phyloP scores from a whole-genome alignment of 2,888 invertebrate species.

The Pseudococcus viburni region DNA sequence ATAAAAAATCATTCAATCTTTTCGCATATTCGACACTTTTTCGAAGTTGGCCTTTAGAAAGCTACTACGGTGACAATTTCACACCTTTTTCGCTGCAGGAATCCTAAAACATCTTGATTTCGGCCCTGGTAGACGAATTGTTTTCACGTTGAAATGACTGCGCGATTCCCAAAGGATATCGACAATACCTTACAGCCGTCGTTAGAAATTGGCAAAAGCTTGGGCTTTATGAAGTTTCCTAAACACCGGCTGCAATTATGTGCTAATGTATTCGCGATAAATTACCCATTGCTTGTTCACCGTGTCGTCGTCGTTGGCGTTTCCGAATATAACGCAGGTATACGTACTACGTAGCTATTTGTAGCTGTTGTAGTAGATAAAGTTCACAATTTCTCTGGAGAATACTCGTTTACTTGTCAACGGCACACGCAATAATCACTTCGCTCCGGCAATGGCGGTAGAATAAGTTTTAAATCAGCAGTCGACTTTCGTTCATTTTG shows the following conservation, averaged over 20 bases:
- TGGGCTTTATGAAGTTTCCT: not conserved
- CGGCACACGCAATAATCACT: slow-evolving; percentile 3
- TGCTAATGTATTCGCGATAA: slow-evolving; percentile 23
- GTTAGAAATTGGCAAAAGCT: not conserved
- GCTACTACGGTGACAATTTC: too few species aligned
- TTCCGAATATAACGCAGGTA: too few species aligned
- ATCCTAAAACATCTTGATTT: not conserved
- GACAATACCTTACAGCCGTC: not conserved
- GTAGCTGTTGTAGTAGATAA: not conserved
- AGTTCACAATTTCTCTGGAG: not conserved
- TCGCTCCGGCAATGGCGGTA: not conserved
- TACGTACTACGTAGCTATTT: too few species aligned
- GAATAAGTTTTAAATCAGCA: slow-evolving; percentile 11
- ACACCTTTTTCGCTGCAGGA: too few species aligned
- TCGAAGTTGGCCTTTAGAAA: too few species aligned
- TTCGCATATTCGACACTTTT: too few species aligned
- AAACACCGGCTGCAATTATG: not conserved
- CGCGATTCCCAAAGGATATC: not conserved
- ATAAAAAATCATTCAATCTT: too few species aligned
- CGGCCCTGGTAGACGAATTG: not conserved
- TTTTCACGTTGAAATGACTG: not conserved
- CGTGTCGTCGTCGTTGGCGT: not conserved
- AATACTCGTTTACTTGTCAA: slow-evolving; percentile 16
- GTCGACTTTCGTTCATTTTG: not conserved
- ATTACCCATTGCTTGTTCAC: not conserved